Base-by-base conservation (phyloP, 2,888 invertebrate species). In the Volucella inanis region DNA sequence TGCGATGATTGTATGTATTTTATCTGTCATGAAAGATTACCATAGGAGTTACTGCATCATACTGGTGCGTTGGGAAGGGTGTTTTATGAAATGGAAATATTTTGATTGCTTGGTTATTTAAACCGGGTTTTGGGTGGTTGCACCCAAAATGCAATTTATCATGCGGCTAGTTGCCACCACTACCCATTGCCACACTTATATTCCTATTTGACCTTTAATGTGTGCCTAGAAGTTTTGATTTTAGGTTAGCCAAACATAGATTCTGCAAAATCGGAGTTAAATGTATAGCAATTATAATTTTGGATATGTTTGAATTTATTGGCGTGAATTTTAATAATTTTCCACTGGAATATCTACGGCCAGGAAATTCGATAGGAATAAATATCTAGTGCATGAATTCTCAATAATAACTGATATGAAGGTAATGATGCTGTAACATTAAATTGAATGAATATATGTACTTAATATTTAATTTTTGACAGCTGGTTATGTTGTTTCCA, bases 51-150 rank as follows among this genome's bases (percentile, higher is more conserved):
- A n/a, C 12, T 54, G 38, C 45, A 59, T 2, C 71, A 11, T n/a
- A 14, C 12, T 45, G 12, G 43, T 22, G 8, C 11, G 50, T 22
- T 45, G n/a, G 11, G n/a, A n/a, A 6, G 31, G 15, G 22, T 11
- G 52, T 70, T 38, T 8, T 14, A 31, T 65, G 31, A 38, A 12
- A 12, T 39, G 10, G 22, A 31, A 22, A 11, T 47, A 61, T 50
- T 71, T 41, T 71, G 71, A 52, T 71, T 71, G 71, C 49, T 71
- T 71, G 49, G 61, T 71, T 71, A 50, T 61, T 61, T 71, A 50
- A 61, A 50, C 50, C 61, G 71, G 71, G 11, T 31, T 61, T 14
- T 38, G 59, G 50, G 61, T 49, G 61, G 61, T 50, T 61, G 71
- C 61, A 31, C 71, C n/a, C n/a, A n/a, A 61, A 71, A 41, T 61